Percentiles rank a stretch among this genome's conserved stretches.
Evolutionary conservation across 2,888 invertebrate genomes (phyloP).

Genomic region (Chrysotoxum bicinctum): DNA sequence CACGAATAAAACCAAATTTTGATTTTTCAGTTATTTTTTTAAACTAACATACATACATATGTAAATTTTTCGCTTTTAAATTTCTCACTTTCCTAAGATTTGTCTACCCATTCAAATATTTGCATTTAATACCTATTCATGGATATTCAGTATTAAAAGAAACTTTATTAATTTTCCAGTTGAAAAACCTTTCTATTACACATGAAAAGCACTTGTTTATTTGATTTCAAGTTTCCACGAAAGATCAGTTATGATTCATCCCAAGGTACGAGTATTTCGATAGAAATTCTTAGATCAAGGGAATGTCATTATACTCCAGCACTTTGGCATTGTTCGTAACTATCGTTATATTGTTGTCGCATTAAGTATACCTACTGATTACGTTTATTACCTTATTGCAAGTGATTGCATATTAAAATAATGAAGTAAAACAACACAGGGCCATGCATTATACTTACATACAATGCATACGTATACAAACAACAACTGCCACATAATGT

Average conservation of each 20-base stretch:
- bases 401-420: conserved; percentile 66
- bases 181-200: neutral
- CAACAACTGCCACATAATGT: neutral
- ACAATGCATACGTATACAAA: neutral
- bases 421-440: conserved; percentile 46
- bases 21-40: no score
- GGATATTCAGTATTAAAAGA: neutral
- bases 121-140: neutral
- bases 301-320: conserved; percentile 21
- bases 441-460: conserved; percentile 46
- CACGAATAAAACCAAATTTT: no score
- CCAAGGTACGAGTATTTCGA: neutral
- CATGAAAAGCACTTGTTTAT: neutral
- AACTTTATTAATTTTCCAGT: neutral
- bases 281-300: conserved; percentile 4
- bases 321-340: conserved; percentile 17
- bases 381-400: conserved; percentile 58
- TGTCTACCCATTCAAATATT: no score
- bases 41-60: no score
- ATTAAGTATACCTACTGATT: conserved; percentile 50
- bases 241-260: conserved; percentile 9
- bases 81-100: neutral
- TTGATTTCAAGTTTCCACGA: neutral
- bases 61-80: no score
- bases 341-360: neutral